Conservation (phyloP, 2,888 invertebrate genomes). For the Teinopalpus imperialis region DNA sequence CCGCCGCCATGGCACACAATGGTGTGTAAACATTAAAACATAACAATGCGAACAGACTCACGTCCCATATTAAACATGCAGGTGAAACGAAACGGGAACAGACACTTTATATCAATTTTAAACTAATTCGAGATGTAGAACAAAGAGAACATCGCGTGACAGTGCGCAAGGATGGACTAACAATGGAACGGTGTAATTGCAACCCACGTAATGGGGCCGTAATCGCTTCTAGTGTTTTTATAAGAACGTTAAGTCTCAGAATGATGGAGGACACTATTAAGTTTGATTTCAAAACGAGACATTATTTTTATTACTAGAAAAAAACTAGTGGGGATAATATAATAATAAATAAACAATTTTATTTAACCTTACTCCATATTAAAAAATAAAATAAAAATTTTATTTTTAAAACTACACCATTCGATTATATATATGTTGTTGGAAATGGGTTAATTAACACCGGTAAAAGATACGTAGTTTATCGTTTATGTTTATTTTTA, state of each 20-base stretch:
- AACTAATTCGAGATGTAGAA: not conserved
- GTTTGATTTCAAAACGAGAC: too few relatives aligned
- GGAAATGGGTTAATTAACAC: too few relatives aligned
- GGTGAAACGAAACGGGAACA: constrained; percentile 1
- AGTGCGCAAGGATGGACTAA: constrained; percentile 15
- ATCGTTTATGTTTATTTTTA: too few relatives aligned
- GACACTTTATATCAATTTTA: not conserved
- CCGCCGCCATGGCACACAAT: constrained; percentile 8
- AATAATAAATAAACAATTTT: too few relatives aligned
- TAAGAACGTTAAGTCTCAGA: not conserved
- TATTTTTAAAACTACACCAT: too few relatives aligned
- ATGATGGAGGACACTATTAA: too few relatives aligned
- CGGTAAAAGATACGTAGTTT: too few relatives aligned
- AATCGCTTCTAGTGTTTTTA: constrained; percentile 5
- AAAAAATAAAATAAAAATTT: too few relatives aligned
- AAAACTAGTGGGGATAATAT: too few relatives aligned
- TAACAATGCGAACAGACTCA: constrained; percentile 23
- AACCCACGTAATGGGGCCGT: constrained; percentile 6
- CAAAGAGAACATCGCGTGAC: constrained; percentile 17
- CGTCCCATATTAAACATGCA: constrained; percentile 29
- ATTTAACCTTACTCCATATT: too few relatives aligned
- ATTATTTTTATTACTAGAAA: too few relatives aligned
- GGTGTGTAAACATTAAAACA: not conserved
- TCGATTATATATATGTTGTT: too few relatives aligned
- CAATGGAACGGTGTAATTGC: constrained; percentile 21